A percentile compares a stretch with the other conserved stretches of the same genome.
These are phyloP conservation scores for Stegophylla sp. DNA, from an alignment of 2,888 invertebrate genomes.

Conservation along the genomic window DNA sequence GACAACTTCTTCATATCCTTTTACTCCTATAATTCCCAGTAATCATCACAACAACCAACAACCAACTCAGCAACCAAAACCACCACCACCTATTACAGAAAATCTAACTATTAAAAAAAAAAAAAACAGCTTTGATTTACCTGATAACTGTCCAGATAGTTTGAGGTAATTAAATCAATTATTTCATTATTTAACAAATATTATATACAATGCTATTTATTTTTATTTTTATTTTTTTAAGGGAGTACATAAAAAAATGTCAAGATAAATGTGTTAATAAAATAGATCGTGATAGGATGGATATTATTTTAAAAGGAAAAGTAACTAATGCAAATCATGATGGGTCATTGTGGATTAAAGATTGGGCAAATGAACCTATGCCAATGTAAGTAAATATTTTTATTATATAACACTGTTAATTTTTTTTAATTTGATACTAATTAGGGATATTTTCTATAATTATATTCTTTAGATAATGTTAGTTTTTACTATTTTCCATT, in stretches of 20 bases:
- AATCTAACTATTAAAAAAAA: conserved; percentile 58
- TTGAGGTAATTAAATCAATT: conserved; percentile 42
- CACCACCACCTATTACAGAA: background rate
- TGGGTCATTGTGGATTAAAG: conserved; percentile 85
- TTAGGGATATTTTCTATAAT: background rate
- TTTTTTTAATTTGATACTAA: background rate
- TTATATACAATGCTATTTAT: conserved; percentile 2
- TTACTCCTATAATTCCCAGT: conserved; percentile 50
- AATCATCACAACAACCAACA: conserved; percentile 1
- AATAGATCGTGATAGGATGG: conserved; percentile 91
- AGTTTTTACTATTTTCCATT: too few species aligned
- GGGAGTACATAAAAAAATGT: conserved; percentile 85
- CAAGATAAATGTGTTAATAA: conserved; percentile 88
- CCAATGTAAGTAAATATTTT: conserved; percentile 69
- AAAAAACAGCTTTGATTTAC: conserved; percentile 60
- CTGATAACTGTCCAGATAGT: conserved; percentile 50
- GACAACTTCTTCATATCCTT: conserved; percentile 26
- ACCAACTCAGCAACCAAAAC: background rate
- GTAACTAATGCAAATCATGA: conserved; percentile 88
- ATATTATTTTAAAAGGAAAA: conserved; percentile 91
- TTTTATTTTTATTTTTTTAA: conserved; percentile 56
- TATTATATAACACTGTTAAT: background rate
- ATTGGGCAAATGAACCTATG: conserved; percentile 94
- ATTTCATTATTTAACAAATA: background rate
- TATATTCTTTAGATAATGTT: too few species aligned